Percentiles rank a stretch among this genome's conserved stretches.
phyloP scores from a whole-genome alignment of 2,113 vertebrate species.

The Lathamus discolor region DNA sequence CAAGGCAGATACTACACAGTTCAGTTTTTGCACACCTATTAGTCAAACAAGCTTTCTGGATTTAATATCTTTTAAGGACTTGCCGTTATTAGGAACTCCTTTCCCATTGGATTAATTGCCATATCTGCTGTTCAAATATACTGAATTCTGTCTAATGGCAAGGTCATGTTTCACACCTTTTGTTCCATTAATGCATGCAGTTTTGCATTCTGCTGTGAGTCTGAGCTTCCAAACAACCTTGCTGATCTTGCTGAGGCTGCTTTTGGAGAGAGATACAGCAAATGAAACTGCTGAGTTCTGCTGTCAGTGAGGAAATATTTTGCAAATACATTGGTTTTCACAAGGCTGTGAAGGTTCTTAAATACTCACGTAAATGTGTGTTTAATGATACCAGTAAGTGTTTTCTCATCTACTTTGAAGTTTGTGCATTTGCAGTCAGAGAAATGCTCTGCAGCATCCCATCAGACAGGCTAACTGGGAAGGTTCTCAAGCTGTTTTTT shows the following conservation, averaged over 20 bases:
- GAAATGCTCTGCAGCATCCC: not conserved
- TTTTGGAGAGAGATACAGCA: not conserved
- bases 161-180: not conserved
- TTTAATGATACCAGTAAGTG: constrained; percentile 12
- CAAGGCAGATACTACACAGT: not conserved
- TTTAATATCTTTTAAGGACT: not conserved
- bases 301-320: constrained; percentile 14
- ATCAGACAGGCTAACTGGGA: not conserved
- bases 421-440: constrained; percentile 9
- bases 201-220: not conserved
- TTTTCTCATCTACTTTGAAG: constrained; percentile 33
- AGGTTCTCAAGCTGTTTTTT: not conserved
- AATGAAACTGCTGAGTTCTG: constrained; percentile 39
- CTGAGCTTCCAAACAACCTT: constrained; percentile 20
- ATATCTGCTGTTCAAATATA: not conserved
- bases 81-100: not conserved
- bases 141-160: not conserved
- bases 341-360: constrained; percentile 2
- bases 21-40: not conserved
- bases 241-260: constrained; percentile 47
- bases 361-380: constrained; percentile 27
- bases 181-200: not conserved
- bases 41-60: not conserved
- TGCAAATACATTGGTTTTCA: constrained; percentile 34
- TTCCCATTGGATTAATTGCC: not conserved